phyloP scores from a whole-genome alignment of 2,888 invertebrate species.

The Pristionchus maxplancki region DNA sequence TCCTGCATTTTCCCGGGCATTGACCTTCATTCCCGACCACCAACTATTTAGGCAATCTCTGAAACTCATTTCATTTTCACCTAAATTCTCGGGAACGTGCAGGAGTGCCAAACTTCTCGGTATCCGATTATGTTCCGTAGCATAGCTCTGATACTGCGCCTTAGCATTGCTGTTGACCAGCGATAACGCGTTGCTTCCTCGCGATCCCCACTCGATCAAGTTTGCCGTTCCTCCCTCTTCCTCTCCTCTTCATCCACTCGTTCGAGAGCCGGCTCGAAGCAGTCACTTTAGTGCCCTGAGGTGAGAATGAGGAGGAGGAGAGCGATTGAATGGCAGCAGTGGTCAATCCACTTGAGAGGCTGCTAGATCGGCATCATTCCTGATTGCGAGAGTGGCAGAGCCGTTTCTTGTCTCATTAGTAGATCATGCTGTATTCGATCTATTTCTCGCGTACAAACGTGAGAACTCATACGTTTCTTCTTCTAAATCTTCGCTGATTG shows the following conservation, averaged over 20 bases:
- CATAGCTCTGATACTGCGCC: no score
- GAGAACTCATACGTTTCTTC: not conserved
- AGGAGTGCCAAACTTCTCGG: no score
- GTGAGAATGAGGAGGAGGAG: slow-evolving; percentile 5
- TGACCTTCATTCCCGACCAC: no score
- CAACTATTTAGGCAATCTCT: no score
- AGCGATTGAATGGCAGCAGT: not conserved
- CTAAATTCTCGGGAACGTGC: no score
- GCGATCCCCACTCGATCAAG: not conserved
- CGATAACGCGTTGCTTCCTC: no score
- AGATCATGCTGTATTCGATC: no score
- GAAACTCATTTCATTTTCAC: no score
- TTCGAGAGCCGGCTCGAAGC: slow-evolving; percentile 3
- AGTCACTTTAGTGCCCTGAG: slow-evolving; percentile 15
- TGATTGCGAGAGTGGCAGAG: not conserved
- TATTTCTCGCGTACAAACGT: no score
- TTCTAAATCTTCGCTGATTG: not conserved
- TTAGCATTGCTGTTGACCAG: no score
- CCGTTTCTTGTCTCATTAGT: not conserved
- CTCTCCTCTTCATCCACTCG: not conserved
- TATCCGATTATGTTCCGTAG: no score
- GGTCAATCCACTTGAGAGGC: not conserved
- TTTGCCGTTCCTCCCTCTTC: slow-evolving; percentile 4
- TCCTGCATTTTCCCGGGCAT: no score
- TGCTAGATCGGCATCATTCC: not conserved